Conservation (phyloP, 2,797 vertebrate species). For the Sebastiscus albofasciatus region DNA sequence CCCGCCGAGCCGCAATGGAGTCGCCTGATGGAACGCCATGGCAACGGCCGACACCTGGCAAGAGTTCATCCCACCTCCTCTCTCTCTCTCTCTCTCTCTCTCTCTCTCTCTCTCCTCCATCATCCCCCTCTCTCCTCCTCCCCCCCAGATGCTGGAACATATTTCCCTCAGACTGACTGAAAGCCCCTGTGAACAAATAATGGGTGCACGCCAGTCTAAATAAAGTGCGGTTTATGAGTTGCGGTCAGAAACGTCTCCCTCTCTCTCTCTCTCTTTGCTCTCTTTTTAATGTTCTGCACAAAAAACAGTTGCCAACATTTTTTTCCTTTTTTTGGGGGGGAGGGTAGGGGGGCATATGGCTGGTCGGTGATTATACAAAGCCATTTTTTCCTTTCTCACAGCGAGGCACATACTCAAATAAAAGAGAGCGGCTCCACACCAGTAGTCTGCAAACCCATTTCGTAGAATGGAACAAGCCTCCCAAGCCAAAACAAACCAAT, state of each 20-base stretch:
- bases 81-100: conserved; percentile 57
- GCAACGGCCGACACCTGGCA: conserved; percentile 97
- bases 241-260: conserved; percentile 94
- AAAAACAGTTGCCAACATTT: conserved; percentile 88
- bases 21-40: conserved; percentile 96
- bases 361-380: conserved; percentile 91
- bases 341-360: conserved; percentile 73
- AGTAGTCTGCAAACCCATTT: conserved; percentile 82
- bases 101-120: conserved; percentile 64
- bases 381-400: conserved; percentile 89
- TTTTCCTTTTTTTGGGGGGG: conserved; percentile 73
- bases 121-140: conserved; percentile 11
- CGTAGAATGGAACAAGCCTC: conserved; percentile 78
- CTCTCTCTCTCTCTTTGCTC: conserved; percentile 50
- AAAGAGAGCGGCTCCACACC: conserved; percentile 87
- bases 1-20: conserved; percentile 86
- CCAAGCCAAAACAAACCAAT: conserved; percentile 84
- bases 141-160: conserved; percentile 88
- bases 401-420: conserved; percentile 90
- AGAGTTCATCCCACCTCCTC: conserved; percentile 87
- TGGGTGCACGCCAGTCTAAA: conserved; percentile 94
- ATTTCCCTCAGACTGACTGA: conserved; percentile 93
- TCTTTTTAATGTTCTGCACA: conserved; percentile 91
- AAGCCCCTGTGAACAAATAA: conserved; percentile 98
- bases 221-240: conserved; percentile 96